Evolutionary conservation across 2,797 vertebrate species (phyloP).

Genomic region (Babyrousa celebensis): DNA sequence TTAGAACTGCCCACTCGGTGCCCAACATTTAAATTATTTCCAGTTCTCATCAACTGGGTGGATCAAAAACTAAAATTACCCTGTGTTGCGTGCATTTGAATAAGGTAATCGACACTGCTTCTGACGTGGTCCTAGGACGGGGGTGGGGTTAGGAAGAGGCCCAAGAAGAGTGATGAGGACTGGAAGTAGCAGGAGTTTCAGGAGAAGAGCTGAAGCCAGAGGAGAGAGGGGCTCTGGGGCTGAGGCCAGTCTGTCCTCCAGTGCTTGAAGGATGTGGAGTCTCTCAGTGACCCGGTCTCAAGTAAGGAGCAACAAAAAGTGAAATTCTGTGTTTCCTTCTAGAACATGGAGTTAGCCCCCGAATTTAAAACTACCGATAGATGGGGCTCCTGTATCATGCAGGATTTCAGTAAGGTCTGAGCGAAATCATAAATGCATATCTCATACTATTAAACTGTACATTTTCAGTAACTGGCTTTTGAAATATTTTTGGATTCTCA

Average conservation of each 20-base stretch:
- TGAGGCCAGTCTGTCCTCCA: neutral
- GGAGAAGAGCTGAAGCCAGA: neutral
- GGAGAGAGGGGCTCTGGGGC: neutral
- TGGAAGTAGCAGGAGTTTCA: neutral
- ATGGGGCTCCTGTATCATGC: neutral
- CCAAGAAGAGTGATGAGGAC: neutral
- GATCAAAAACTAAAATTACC: neutral
- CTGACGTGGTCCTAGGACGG: neutral
- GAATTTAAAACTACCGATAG: conserved; percentile 34
- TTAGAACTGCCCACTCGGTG: neutral
- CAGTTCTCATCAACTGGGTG: neutral
- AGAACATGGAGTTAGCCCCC: neutral
- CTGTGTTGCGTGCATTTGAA: neutral
- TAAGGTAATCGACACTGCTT: neutral
- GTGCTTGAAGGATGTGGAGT: neutral
- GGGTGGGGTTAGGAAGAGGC: neutral
- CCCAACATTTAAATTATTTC: neutral
- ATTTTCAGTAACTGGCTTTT: conserved; percentile 53
- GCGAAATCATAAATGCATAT: conserved; percentile 41
- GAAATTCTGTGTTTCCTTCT: conserved; percentile 7
- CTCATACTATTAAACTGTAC: neutral
- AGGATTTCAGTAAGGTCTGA: conserved; percentile 7
- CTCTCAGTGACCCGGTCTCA: conserved; percentile 41
- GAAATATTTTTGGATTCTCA: conserved; percentile 58
- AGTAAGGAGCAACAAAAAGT: conserved; percentile 36